Evolutionary conservation across 2,888 invertebrate species (phyloP), one percentile per base, ranked within the genome.

Genomic region (Helleia helle): DNA sequence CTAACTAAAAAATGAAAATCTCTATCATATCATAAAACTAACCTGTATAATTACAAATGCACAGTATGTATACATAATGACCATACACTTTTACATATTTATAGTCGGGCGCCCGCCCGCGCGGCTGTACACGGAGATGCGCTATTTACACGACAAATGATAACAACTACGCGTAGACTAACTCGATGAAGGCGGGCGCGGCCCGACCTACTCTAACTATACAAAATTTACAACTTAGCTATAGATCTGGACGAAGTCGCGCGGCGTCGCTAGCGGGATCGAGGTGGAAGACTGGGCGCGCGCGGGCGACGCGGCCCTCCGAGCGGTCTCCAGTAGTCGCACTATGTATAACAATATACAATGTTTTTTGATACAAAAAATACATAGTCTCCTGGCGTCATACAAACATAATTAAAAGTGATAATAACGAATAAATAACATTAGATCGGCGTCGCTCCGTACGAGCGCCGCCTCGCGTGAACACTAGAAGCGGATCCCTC

Each of bases 41-140:
- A 68, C 65, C 71, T 72, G 71, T 79, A 79, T 76, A 76, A 74
- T 83, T 81, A 83, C 81, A 81, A 83, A 83, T 81, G 81, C 80
- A 79, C 79, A 79, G 59, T 61, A 60, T 65, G 58, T 62, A 62
- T 75, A 77, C 70, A 74, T 70, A 67, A 67, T 75, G 65, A 71
- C 70, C 70, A 68, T 76, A 77, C 71, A 71, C 71, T 72, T 73
- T 73, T 72, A 79, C 72, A 52, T 76, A 76, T 73, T 66, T 77
- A 73, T 75, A 75, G 69, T 70, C 56, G 53, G 59, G 58, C 59
- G 42, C 52, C 43, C 28, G 18, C 18, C 18, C 18, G 18, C 28
- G 40, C 11, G 38, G 9, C 40, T 38, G 28, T 39, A 40, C 44
- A 46, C 38, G 39, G 38, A 34, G 40, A 52, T 47, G 50, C 46